A percentile compares a stretch with the other conserved stretches of the same genome.
These are phyloP conservation scores for Takifugu ocellatus DNA, from an alignment of 2,797 vertebrate species.

Conservation along the genomic window DNA sequence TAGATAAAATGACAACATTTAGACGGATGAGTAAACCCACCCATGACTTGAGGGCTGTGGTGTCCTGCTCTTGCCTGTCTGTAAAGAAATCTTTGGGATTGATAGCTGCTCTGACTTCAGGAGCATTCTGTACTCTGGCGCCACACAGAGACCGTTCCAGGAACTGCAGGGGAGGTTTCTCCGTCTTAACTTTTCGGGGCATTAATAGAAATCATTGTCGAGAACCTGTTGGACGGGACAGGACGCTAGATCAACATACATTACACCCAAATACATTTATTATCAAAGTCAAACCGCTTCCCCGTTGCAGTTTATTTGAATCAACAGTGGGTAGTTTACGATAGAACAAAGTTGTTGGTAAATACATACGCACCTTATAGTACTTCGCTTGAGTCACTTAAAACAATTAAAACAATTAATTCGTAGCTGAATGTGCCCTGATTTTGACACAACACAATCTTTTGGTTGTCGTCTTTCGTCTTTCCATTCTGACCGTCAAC, in stretches of 20 bases:
- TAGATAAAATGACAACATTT: background rate
- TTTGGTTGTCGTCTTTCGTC: background rate
- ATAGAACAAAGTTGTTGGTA: background rate
- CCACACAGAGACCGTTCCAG: constrained; percentile 76
- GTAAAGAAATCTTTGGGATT: constrained; percentile 74
- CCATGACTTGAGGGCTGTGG: constrained; percentile 69
- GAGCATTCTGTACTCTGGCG: constrained; percentile 64
- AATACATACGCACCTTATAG: constrained; percentile 19
- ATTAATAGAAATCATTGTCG: constrained; percentile 74
- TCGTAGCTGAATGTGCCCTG: background rate
- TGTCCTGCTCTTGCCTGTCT: constrained; percentile 57
- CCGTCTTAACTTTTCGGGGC: constrained; percentile 81
- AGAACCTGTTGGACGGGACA: constrained; percentile 7
- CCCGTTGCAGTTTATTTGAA: too few relatives aligned
- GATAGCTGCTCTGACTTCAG: constrained; percentile 56
- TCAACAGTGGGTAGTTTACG: background rate
- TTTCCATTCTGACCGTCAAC: constrained; percentile 38
- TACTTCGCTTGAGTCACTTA: background rate
- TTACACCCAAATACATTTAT: too few relatives aligned
- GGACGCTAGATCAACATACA: background rate
- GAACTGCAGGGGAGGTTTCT: constrained; percentile 81
- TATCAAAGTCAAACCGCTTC: too few relatives aligned
- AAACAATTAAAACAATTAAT: too few relatives aligned
- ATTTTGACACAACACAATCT: background rate
- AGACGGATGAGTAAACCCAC: constrained; percentile 56